These are phyloP conservation scores for Peromyscus maniculatus DNA, from an alignment of 2,113 vertebrate species.

Conservation along the genomic window DNA sequence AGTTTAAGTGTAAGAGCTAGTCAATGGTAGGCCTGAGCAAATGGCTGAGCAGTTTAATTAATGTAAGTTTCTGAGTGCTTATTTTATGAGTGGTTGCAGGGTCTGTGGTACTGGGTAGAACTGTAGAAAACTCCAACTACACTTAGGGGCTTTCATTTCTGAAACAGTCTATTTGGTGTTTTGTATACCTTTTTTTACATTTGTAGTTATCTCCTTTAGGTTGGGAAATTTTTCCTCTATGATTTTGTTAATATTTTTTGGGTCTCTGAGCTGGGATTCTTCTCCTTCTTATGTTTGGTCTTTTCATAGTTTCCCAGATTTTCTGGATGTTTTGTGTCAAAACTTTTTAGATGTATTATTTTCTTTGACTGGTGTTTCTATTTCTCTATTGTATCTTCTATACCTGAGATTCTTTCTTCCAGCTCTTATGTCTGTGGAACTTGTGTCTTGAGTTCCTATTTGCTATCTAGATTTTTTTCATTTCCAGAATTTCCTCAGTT, in stretches of 20 bases:
- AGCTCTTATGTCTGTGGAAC: not conserved
- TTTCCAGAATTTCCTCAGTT: not conserved
- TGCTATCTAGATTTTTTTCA: not conserved
- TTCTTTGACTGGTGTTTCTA: not conserved
- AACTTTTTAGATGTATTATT: not conserved
- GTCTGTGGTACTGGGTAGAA: too few species aligned
- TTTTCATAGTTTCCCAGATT: not conserved
- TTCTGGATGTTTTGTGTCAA: not conserved
- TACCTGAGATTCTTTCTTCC: not conserved
- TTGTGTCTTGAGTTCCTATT: not conserved
- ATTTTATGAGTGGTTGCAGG: too few species aligned
- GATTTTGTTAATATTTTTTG: not conserved
- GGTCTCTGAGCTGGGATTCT: not conserved
- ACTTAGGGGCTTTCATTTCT: not conserved
- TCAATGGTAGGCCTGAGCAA: too few species aligned
- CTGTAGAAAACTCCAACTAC: too few species aligned
- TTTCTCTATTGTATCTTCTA: not conserved
- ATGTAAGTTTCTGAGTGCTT: too few species aligned
- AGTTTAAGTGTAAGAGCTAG: too few species aligned
- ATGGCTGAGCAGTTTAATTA: too few species aligned
- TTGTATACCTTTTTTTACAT: not conserved
- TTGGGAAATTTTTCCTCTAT: not conserved
- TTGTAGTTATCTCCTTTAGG: not conserved
- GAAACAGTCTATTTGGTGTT: not conserved
- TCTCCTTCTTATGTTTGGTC: not conserved